A percentile compares a stretch with the other conserved stretches of the same genome.
phyloP scores from a whole-genome alignment of 2,888 invertebrate genomes.

The Druceiella hillmani region DNA sequence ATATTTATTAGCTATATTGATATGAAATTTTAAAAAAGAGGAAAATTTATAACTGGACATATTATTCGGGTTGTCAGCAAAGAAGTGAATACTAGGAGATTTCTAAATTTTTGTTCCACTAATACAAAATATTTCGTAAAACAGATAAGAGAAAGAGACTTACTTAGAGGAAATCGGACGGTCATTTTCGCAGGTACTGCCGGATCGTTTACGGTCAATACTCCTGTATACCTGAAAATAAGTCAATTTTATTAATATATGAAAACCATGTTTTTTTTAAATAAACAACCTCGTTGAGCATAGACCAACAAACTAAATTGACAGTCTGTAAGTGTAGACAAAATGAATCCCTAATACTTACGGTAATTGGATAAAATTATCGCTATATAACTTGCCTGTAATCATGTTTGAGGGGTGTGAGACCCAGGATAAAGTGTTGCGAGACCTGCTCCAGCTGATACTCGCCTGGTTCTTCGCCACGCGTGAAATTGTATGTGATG shows the following conservation, averaged over 20 bases:
- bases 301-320: too few relatives aligned
- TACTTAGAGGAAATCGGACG: constrained; percentile 74
- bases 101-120: constrained; percentile 7
- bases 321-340: too few relatives aligned
- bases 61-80: too few relatives aligned
- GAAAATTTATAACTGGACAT: too few relatives aligned
- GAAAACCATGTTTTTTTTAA: too few relatives aligned
- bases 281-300: too few relatives aligned
- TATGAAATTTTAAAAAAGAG: too few relatives aligned
- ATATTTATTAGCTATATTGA: too few relatives aligned
- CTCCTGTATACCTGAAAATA: constrained; percentile 58
- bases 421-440: constrained; percentile 61
- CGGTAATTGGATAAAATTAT: too few relatives aligned
- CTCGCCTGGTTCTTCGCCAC: constrained; percentile 61
- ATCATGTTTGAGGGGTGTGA: constrained; percentile 72
- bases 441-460: constrained; percentile 68
- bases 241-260: too few relatives aligned
- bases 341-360: too few relatives aligned
- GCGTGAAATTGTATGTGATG: constrained; percentile 72
- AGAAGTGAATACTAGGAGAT: too few relatives aligned
- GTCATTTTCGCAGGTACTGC: constrained; percentile 66
- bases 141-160: constrained; percentile 46
- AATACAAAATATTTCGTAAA: constrained; percentile 3
- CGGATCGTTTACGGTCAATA: constrained; percentile 57
- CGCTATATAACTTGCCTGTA: constrained; percentile 58